Conservation (phyloP, 2,888 invertebrate species). For the Acrobasis consociella region DNA sequence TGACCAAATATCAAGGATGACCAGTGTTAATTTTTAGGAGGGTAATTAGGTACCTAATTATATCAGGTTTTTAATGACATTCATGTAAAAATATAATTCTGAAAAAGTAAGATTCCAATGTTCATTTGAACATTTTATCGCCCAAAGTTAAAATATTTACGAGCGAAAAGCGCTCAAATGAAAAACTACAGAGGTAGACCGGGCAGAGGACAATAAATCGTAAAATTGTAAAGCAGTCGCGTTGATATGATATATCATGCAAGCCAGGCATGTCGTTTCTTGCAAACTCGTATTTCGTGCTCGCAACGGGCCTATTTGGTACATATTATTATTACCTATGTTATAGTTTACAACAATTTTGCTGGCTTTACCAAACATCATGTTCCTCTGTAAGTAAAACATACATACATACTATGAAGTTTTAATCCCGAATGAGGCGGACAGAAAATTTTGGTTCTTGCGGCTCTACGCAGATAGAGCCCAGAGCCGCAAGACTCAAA, state of each 20-base stretch:
- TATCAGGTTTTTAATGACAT: too few species aligned
- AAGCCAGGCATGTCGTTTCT: conserved; percentile 46
- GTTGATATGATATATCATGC: conserved; percentile 65
- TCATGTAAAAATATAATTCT: neutral
- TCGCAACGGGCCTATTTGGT: neutral
- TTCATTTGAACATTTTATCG: neutral
- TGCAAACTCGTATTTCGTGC: conserved; percentile 48
- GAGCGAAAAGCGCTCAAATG: neutral
- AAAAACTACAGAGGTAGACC: conserved; percentile 19
- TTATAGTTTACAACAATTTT: too few species aligned
- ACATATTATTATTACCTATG: neutral
- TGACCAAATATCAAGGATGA: too few species aligned
- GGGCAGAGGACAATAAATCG: conserved; percentile 35
- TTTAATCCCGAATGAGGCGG: too few species aligned
- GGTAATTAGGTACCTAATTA: too few species aligned
- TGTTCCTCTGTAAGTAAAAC: neutral
- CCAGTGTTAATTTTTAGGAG: too few species aligned
- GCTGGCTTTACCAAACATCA: too few species aligned
- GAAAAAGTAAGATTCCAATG: neutral
- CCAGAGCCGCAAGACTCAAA: too few species aligned
- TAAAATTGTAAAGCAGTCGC: conserved; percentile 32
- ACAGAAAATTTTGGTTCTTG: too few species aligned
- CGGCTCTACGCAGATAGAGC: too few species aligned
- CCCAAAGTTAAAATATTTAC: conserved; percentile 7
- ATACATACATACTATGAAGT: too few species aligned